Conservation (phyloP, 2,888 invertebrate species). For the Mimachlamys varia region DNA sequence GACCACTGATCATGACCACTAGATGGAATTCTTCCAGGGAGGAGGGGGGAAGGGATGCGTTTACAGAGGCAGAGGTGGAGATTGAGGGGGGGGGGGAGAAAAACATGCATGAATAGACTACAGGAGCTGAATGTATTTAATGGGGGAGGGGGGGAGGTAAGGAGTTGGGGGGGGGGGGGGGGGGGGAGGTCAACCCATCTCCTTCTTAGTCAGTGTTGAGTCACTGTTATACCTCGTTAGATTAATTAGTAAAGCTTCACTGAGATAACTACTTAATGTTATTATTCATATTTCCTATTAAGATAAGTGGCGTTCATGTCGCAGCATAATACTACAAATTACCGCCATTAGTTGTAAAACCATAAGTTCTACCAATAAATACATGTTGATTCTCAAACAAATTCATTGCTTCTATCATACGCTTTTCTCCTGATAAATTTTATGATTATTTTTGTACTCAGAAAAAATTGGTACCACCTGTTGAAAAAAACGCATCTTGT, state of each 20-base stretch:
- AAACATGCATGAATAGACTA: background rate
- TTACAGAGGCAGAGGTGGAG: too few species aligned
- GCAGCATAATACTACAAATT: constrained; percentile 20
- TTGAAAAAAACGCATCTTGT: background rate
- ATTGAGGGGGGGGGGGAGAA: background rate
- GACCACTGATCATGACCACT: constrained; percentile 11
- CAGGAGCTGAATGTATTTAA: background rate
- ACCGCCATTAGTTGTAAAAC: background rate
- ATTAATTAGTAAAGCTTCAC: constrained; percentile 34
- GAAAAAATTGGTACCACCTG: constrained; percentile 25
- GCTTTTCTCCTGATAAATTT: constrained; percentile 2
- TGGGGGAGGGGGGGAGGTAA: background rate
- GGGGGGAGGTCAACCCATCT: background rate
- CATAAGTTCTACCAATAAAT: background rate
- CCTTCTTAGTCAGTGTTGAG: constrained; percentile 4
- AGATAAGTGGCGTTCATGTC: constrained; percentile 32
- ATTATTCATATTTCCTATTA: constrained; percentile 36
- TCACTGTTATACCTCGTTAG: constrained; percentile 22
- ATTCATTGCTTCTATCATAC: background rate
- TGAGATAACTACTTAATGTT: background rate
- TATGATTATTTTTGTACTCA: constrained; percentile 6
- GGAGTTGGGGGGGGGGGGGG: background rate
- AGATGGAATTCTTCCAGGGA: background rate
- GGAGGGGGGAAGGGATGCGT: background rate
- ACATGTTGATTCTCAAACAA: background rate